Evolutionary conservation across 2,113 vertebrate genomes (phyloP).

Genomic region (Dermatemys mawii): DNA sequence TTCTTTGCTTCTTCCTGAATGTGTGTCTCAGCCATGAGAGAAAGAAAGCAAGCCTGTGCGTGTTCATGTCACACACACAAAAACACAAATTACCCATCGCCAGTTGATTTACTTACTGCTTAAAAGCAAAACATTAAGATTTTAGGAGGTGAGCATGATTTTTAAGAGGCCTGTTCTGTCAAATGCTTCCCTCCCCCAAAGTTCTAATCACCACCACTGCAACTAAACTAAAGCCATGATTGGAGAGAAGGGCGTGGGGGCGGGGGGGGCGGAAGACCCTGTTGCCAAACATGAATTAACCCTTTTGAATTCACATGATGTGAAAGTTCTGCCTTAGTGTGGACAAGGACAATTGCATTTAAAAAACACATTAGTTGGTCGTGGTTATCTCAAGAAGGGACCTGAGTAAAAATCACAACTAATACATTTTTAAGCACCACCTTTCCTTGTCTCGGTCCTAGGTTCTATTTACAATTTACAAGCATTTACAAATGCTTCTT

Average conservation of each 20-base stretch:
- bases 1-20: slow-evolving; percentile 49
- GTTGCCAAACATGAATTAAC: not conserved
- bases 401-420: not conserved
- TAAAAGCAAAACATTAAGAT: slow-evolving; percentile 34
- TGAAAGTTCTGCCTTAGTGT: not conserved
- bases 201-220: not conserved
- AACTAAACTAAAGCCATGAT: not conserved
- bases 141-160: not conserved
- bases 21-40: slow-evolving; percentile 18
- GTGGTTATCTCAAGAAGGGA: accelerated
- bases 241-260: too few species aligned
- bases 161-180: not conserved
- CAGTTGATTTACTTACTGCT: not conserved
- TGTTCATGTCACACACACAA: not conserved
- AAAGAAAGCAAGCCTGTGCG: not conserved
- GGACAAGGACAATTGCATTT: not conserved
- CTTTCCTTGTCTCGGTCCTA: accelerated
- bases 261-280: too few species aligned
- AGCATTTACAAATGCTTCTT: not conserved
- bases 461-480: not conserved
- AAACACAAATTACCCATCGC: not conserved
- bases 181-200: not conserved
- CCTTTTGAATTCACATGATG: not conserved
- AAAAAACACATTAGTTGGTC: not conserved
- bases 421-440: not conserved